A percentile compares a stretch with the other conserved stretches of the same genome.
These are phyloP conservation scores for Diuraphis noxia DNA, from an alignment of 1,140 invertebrate species.

Conservation along the genomic window DNA sequence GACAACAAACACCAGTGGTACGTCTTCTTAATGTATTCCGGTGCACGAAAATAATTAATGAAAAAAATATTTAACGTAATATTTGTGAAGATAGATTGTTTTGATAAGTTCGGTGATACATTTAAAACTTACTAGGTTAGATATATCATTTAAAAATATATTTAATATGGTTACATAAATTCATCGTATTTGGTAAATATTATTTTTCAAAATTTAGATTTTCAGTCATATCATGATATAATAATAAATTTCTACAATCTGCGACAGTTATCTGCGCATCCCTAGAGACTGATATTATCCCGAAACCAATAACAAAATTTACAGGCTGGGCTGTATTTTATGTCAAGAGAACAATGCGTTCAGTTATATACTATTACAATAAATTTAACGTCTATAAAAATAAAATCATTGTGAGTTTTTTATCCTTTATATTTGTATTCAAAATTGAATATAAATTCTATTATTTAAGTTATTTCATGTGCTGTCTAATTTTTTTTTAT, in stretches of 20 bases:
- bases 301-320: conserved; percentile 2
- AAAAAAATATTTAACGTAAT: neutral
- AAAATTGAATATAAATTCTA: neutral
- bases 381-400: neutral
- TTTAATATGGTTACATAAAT: neutral
- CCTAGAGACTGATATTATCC: conserved; percentile 7
- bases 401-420: neutral
- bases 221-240: no score
- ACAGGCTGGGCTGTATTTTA: neutral
- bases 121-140: no score
- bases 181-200: neutral
- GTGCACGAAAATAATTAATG: neutral
- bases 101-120: no score
- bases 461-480: neutral
- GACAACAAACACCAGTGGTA: no score
- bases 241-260: conserved; percentile 5
- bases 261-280: neutral
- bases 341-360: neutral
- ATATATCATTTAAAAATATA: no score
- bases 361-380: neutral
- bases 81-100: neutral
- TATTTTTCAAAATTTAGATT: neutral
- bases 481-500: neutral
- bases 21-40: no score
- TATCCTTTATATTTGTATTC: neutral